phyloP scores from a whole-genome alignment of 1,140 invertebrate genomes.

The Drosophila ogumai region DNA sequence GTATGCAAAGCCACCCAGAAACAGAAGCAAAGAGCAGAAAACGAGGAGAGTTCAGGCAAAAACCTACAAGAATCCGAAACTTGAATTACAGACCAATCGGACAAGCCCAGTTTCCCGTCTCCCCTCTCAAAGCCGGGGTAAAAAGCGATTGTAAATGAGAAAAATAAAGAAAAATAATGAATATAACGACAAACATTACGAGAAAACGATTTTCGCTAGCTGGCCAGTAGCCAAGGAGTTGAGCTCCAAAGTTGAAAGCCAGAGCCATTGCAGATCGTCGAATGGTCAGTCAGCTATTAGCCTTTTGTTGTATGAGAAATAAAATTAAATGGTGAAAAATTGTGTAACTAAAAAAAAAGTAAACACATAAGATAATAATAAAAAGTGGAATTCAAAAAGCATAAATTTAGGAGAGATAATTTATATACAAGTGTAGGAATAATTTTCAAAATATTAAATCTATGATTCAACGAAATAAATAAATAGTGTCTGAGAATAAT shows the following conservation, averaged over 20 bases:
- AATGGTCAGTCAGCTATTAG: constrained; percentile 23
- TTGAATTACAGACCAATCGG: constrained; percentile 65
- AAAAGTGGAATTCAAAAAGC: not conserved
- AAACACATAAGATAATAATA: not conserved
- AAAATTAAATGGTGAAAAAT: constrained; percentile 3
- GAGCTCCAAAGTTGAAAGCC: constrained; percentile 37
- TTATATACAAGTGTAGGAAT: too few species aligned
- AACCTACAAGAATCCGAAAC: constrained; percentile 45
- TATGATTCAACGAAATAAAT: not conserved
- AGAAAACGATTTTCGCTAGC: constrained; percentile 46
- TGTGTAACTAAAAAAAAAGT: constrained; percentile 4
- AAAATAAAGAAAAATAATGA: constrained; percentile 30
- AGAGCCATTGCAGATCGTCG: constrained; percentile 9
- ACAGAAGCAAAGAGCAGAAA: constrained; percentile 35
- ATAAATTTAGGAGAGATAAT: too few species aligned
- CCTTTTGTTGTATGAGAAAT: constrained; percentile 17
- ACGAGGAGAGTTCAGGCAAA: constrained; percentile 24
- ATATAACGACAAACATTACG: constrained; percentile 63
- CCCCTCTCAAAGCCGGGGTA: not conserved
- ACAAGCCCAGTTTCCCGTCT: constrained; percentile 30
- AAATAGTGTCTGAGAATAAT: not conserved
- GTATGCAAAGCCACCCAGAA: constrained; percentile 68
- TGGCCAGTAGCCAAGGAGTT: constrained; percentile 55
- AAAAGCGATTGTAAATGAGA: constrained; percentile 66
- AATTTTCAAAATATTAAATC: too few species aligned